Evolutionary conservation across 1,140 invertebrate species (phyloP).

Genomic region (Argopecten irradians): DNA sequence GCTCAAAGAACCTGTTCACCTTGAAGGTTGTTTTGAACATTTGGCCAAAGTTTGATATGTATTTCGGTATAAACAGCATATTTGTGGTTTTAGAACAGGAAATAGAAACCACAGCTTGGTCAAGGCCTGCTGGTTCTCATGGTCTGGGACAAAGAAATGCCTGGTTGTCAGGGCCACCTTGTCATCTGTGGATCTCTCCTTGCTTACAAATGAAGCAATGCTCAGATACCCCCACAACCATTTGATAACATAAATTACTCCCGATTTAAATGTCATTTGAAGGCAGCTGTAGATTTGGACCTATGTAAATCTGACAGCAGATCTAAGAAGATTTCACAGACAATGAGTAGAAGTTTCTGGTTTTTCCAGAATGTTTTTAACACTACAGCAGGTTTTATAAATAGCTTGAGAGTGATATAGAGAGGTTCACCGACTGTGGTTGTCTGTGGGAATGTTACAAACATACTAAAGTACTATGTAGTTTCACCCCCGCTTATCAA

Average conservation of each 20-base stretch:
- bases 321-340: neutral
- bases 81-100: constrained; percentile 24
- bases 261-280: neutral
- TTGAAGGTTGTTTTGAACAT: constrained; percentile 30
- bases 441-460: neutral
- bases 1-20: constrained; percentile 13
- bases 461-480: neutral
- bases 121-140: constrained; percentile 20
- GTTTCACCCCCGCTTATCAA: too few relatives aligned
- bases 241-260: constrained; percentile 18
- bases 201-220: neutral
- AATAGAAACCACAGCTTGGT: neutral
- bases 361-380: constrained; percentile 12
- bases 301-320: neutral
- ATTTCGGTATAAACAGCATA: constrained; percentile 13
- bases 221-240: neutral
- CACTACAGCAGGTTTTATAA: neutral
- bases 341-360: neutral
- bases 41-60: neutral
- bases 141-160: neutral
- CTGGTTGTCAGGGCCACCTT: neutral
- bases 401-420: neutral
- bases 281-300: neutral
- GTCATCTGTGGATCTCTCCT: neutral
- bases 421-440: neutral